Percentiles rank a stretch among this genome's conserved stretches.
phyloP scores from a whole-genome alignment of 2,797 vertebrate species.

The Sphaeramia orbicularis region DNA sequence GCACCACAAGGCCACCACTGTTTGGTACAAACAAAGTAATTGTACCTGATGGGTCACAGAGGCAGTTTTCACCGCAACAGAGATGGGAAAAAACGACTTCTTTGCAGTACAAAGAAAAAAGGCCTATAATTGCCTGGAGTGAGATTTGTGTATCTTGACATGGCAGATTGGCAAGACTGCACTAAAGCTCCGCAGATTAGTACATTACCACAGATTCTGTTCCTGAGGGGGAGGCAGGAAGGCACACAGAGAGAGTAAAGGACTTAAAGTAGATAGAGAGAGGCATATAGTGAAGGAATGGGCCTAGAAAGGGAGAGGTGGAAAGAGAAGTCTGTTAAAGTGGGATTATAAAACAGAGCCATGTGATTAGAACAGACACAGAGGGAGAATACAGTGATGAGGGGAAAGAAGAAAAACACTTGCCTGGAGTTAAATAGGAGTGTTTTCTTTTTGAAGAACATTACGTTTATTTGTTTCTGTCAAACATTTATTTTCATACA shows the following conservation, averaged over 20 bases:
- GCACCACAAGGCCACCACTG: conserved; percentile 43
- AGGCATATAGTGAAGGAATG: conserved; percentile 55
- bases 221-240: conserved; percentile 59
- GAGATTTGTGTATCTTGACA: conserved; percentile 82
- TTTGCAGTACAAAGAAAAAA: conserved; percentile 55
- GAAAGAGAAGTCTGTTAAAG: conserved; percentile 50
- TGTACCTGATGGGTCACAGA: conserved; percentile 63
- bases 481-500: conserved; percentile 50
- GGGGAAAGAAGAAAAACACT: conserved; percentile 26
- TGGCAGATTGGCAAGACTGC: conserved; percentile 77
- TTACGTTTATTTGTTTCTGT: conserved; percentile 42
- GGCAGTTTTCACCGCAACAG: conserved; percentile 53
- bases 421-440: conserved; percentile 34
- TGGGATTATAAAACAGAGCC: conserved; percentile 54
- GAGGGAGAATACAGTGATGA: conserved; percentile 32
- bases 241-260: conserved; percentile 50
- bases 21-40: conserved; percentile 65
- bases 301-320: conserved; percentile 45
- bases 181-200: conserved; percentile 75
- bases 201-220: conserved; percentile 73
- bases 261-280: conserved; percentile 57
- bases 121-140: conserved; percentile 76
- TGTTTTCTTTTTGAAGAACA: conserved; percentile 42
- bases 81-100: conserved; percentile 55
- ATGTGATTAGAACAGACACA: conserved; percentile 44